Conservation (phyloP, 2,888 invertebrate species). For the Lordiphosa andalusiaca region DNA sequence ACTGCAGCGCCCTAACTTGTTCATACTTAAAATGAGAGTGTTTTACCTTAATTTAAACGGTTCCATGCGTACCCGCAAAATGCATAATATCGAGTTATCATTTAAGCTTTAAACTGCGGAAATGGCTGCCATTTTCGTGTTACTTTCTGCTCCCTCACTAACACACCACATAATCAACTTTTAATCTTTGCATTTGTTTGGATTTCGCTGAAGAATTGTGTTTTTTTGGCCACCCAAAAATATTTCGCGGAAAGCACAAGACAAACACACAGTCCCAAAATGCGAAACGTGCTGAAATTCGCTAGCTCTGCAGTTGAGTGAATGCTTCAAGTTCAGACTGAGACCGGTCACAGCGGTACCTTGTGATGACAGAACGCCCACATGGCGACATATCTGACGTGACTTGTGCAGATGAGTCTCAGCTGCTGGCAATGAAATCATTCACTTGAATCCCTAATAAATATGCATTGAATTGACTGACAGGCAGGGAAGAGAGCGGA, state of each 20-base stretch:
- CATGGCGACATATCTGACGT: constrained; percentile 45
- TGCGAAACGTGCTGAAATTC: constrained; percentile 65
- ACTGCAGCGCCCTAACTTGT: too few relatives aligned
- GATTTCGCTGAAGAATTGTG: constrained; percentile 6
- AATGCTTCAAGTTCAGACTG: constrained; percentile 4
- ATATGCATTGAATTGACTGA: constrained; percentile 44
- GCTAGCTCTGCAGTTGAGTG: constrained; percentile 51
- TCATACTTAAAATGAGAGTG: too few relatives aligned
- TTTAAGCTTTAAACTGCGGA: too few relatives aligned
- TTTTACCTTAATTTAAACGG: too few relatives aligned
- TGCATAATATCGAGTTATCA: too few relatives aligned
- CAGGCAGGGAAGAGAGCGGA: background rate
- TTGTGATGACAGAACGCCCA: constrained; percentile 51
- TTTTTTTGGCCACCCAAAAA: constrained; percentile 58
- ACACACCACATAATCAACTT: background rate
- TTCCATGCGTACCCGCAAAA: too few relatives aligned
- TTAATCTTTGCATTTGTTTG: constrained; percentile 26
- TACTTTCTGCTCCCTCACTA: too few relatives aligned
- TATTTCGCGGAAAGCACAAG: constrained; percentile 65
- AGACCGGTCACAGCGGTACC: constrained; percentile 26
- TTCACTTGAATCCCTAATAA: constrained; percentile 36
- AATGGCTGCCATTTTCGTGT: too few relatives aligned
- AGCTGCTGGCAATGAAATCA: constrained; percentile 46
- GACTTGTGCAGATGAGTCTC: constrained; percentile 32
- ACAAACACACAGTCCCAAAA: constrained; percentile 54